A percentile compares a stretch with the other conserved stretches of the same genome.
These are phyloP conservation scores for Poeciliopsis occidentalis DNA, from an alignment of 2,113 vertebrate genomes.

Conservation along the genomic window DNA sequence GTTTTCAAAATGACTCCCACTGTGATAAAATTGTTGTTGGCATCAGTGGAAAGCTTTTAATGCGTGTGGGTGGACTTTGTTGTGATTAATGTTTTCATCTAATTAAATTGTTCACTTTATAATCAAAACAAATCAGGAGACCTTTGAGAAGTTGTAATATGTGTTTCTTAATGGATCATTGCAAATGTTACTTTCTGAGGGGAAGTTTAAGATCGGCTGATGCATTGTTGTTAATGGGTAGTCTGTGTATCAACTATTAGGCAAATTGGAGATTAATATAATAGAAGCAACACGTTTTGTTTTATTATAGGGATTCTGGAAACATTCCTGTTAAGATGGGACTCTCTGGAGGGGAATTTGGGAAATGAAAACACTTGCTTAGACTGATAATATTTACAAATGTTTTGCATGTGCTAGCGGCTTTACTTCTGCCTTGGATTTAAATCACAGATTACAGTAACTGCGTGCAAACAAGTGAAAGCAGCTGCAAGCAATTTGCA, in stretches of 20 bases:
- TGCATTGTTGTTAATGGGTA: not conserved
- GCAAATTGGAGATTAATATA: not conserved
- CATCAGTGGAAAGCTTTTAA: slow-evolving; percentile 16
- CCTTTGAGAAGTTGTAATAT: slow-evolving; percentile 15
- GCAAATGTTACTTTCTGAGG: slow-evolving; percentile 1
- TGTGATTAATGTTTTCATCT: slow-evolving; percentile 9
- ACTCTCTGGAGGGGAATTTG: not conserved
- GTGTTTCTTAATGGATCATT: slow-evolving; percentile 20
- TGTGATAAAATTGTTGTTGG: slow-evolving; percentile 10
- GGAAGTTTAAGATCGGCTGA: not conserved
- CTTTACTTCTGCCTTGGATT: no score
- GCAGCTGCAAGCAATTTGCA: not conserved
- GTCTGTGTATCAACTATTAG: not conserved
- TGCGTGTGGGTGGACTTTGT: slow-evolving; percentile 22
- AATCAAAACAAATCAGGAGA: slow-evolving; percentile 16
- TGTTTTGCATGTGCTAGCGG: no score
- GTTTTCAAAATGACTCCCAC: slow-evolving; percentile 30
- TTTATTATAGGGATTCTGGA: not conserved
- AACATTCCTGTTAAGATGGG: no score
- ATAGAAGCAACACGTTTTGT: not conserved
- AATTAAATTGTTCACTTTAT: slow-evolving; percentile 9
- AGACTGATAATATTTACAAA: no score
- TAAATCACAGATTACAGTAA: not conserved
- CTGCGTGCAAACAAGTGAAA: not conserved
- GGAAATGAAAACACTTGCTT: not conserved